Evolutionary conservation across 2,797 vertebrate genomes (phyloP).

Genomic region (Rhinella marina): DNA sequence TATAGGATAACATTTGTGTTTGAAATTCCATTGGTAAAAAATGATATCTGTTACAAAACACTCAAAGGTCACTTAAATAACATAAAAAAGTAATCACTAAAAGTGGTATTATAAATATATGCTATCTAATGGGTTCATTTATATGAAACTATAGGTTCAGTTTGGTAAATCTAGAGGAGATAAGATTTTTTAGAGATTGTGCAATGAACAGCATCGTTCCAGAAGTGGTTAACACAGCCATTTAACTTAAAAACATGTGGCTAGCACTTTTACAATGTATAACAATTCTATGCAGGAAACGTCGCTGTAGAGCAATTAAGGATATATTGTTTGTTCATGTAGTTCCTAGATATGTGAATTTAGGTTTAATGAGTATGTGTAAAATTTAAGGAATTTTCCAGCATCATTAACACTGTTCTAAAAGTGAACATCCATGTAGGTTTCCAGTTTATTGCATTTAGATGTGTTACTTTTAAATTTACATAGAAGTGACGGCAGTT

Average conservation of each 20-base stretch:
- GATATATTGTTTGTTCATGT: conserved; percentile 31
- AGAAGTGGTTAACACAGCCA: not conserved
- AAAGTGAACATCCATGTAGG: conserved; percentile 65
- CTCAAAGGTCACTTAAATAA: not conserved
- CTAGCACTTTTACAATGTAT: conserved; percentile 19
- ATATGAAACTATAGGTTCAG: not conserved
- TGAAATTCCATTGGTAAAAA: no score
- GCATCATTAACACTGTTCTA: conserved; percentile 65
- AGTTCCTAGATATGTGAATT: conserved; percentile 63
- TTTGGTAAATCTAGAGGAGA: not conserved
- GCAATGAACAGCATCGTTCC: not conserved
- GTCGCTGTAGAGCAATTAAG: conserved; percentile 40
- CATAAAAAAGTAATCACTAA: not conserved
- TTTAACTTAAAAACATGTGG: conserved; percentile 43
- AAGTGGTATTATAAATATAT: not conserved
- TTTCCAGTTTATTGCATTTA: conserved; percentile 69
- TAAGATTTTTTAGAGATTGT: not conserved
- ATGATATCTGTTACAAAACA: no score
- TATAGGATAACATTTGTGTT: no score
- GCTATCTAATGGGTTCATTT: not conserved
- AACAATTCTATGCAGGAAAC: conserved; percentile 45
- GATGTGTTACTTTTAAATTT: conserved; percentile 70
- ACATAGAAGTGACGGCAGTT: conserved; percentile 66
- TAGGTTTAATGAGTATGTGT: conserved; percentile 64
- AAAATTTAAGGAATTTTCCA: conserved; percentile 67